Conservation (phyloP, 2,888 invertebrate species). For the Leistus spinibarbis region DNA sequence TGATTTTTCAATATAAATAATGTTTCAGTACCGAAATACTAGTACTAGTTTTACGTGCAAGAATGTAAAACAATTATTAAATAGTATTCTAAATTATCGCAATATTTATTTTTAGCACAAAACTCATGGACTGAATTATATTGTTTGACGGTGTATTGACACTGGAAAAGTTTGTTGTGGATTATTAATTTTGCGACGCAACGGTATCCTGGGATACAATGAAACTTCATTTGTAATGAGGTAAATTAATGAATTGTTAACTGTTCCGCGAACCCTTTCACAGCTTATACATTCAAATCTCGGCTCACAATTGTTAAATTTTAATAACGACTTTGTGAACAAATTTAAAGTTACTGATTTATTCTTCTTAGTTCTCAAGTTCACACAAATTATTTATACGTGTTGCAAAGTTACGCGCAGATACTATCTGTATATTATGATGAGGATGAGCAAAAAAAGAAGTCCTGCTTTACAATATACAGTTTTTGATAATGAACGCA, state of each 20-base stretch:
- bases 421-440: too few species aligned
- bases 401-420: neutral
- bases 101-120: too few species aligned
- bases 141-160: conserved; percentile 8
- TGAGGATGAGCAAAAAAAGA: too few species aligned
- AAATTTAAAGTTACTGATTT: neutral
- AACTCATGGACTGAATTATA: too few species aligned
- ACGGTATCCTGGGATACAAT: conserved; percentile 14
- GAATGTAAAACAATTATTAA: too few species aligned
- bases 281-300: neutral
- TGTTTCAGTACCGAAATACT: too few species aligned
- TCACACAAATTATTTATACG: neutral
- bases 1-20: too few species aligned
- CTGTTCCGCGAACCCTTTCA: conserved; percentile 1
- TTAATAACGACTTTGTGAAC: neutral
- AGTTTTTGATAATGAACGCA: too few species aligned
- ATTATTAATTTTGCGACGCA: conserved; percentile 30
- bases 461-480: too few species aligned
- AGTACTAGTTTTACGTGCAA: too few species aligned
- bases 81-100: too few species aligned
- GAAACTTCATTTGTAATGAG: conserved; percentile 26
- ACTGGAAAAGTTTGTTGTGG: conserved; percentile 19
- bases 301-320: conserved; percentile 2
- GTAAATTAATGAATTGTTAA: conserved; percentile 27
- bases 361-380: neutral